Conservation (phyloP, 2,888 invertebrate genomes). For the Lasioglossum figueresi region DNA sequence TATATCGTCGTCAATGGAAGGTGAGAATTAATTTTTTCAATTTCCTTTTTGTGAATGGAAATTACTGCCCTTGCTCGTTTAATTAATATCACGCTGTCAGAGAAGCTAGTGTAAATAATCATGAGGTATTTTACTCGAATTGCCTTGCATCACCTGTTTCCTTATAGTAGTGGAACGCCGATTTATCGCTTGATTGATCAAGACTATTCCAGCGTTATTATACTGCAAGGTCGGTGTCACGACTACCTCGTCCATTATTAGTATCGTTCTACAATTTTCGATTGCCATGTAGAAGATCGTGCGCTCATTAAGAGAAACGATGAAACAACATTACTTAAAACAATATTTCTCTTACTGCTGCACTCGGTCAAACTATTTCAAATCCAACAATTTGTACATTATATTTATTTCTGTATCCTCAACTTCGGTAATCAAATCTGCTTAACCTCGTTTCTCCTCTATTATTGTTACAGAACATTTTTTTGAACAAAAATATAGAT, state of each 20-base stretch:
- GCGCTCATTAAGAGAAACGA: not conserved
- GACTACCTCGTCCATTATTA: slow-evolving; percentile 9
- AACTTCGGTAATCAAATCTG: not conserved
- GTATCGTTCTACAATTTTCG: not conserved
- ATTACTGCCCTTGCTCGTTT: not conserved
- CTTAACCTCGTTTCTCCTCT: not conserved
- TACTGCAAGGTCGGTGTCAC: slow-evolving; percentile 23
- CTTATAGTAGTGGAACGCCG: not conserved
- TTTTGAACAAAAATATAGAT: not conserved
- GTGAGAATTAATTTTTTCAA: not conserved
- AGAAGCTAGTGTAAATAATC: not conserved
- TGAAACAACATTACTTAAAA: not conserved
- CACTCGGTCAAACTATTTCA: not conserved
- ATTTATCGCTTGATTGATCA: slow-evolving; percentile 22
- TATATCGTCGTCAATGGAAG: not conserved
- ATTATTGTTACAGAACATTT: not conserved
- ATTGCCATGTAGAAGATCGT: not conserved
- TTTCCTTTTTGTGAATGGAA: not conserved
- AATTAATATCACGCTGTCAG: not conserved
- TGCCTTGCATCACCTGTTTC: slow-evolving; percentile 9
- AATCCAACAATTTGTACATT: not conserved
- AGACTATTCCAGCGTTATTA: not conserved
- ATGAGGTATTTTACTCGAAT: not conserved
- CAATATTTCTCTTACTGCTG: not conserved
- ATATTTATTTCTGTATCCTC: not conserved